Evolutionary conservation across 1,140 invertebrate genomes (phyloP).

Genomic region (Muscidifurax raptorellus): DNA sequence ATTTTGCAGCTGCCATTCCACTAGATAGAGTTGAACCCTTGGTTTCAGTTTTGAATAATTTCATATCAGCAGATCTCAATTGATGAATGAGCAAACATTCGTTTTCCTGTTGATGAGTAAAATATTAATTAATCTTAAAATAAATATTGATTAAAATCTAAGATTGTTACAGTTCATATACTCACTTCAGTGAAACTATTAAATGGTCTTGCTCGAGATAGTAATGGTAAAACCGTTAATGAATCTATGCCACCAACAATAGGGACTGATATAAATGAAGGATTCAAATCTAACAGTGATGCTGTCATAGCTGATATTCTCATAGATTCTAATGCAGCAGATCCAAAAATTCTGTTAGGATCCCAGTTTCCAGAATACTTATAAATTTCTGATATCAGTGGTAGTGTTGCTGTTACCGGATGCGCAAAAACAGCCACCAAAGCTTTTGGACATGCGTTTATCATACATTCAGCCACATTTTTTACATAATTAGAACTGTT

Average conservation of each 20-base stretch:
- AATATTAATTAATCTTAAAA: neutral
- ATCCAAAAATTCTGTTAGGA: slow-evolving; percentile 66
- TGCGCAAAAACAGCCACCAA: slow-evolving; percentile 65
- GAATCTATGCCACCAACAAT: slow-evolving; percentile 67
- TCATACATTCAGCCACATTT: slow-evolving; percentile 60
- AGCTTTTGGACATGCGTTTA: slow-evolving; percentile 59
- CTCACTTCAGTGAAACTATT: slow-evolving; percentile 62
- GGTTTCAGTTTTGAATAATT: slow-evolving; percentile 39
- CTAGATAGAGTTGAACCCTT: slow-evolving; percentile 58
- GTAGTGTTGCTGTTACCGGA: slow-evolving; percentile 66
- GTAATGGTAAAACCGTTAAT: slow-evolving; percentile 63
- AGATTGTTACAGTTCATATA: neutral
- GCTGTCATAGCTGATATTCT: slow-evolving; percentile 62
- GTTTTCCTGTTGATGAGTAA: slow-evolving; percentile 55
- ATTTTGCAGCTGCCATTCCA: slow-evolving; percentile 63
- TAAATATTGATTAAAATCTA: neutral
- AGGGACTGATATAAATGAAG: slow-evolving; percentile 63
- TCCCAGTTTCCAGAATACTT: slow-evolving; percentile 59
- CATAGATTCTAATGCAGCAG: slow-evolving; percentile 61
- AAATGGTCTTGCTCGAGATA: slow-evolving; percentile 61
- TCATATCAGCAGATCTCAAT: slow-evolving; percentile 56
- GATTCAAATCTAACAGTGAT: slow-evolving; percentile 62
- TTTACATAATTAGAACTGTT: slow-evolving; percentile 58
- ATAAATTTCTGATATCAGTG: slow-evolving; percentile 66
- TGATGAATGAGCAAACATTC: slow-evolving; percentile 57